Percentiles rank a stretch among this genome's conserved stretches.
phyloP scores from a whole-genome alignment of 2,888 invertebrate species.

The Entomobrya multifasciata region DNA sequence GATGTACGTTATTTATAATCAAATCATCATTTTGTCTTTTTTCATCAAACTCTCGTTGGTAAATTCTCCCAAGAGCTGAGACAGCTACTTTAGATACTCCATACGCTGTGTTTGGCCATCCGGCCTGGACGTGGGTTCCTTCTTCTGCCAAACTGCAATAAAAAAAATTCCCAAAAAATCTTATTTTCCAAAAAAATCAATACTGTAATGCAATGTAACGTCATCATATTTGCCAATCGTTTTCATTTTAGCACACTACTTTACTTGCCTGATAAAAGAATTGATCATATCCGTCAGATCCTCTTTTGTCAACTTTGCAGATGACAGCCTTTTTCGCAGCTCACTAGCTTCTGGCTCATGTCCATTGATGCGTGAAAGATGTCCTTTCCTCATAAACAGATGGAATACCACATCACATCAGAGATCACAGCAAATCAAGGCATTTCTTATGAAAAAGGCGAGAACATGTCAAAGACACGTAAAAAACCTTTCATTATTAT shows the following conservation, averaged over 20 bases:
- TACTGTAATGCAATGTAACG: too few species aligned
- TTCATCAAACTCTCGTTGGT: slow-evolving; percentile 85
- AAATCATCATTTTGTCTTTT: slow-evolving; percentile 84
- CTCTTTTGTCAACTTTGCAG: slow-evolving; percentile 84
- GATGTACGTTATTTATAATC: slow-evolving; percentile 87
- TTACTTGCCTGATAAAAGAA: slow-evolving; percentile 85
- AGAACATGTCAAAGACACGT: too few species aligned
- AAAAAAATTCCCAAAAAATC: not conserved
- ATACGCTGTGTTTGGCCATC: slow-evolving; percentile 87
- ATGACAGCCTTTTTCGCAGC: slow-evolving; percentile 84
- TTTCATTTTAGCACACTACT: not conserved
- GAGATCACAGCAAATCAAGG: not conserved
- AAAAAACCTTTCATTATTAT: too few species aligned
- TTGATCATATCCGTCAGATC: slow-evolving; percentile 85
- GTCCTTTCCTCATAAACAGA: slow-evolving; percentile 80
- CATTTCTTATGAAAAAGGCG: too few species aligned
- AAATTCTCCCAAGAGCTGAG: slow-evolving; percentile 86
- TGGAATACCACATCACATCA: not conserved
- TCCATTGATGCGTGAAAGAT: slow-evolving; percentile 85
- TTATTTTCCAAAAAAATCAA: too few species aligned
- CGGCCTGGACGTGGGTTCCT: slow-evolving; percentile 82
- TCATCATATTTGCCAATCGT: too few species aligned
- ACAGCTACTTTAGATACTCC: slow-evolving; percentile 88
- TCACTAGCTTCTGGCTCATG: slow-evolving; percentile 80
- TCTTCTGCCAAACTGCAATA: slow-evolving; percentile 82